Evolutionary conservation across 2,113 vertebrate species (phyloP), one percentile per base, ranked within the genome.

Genomic region (Megaceryle maxima): DNA sequence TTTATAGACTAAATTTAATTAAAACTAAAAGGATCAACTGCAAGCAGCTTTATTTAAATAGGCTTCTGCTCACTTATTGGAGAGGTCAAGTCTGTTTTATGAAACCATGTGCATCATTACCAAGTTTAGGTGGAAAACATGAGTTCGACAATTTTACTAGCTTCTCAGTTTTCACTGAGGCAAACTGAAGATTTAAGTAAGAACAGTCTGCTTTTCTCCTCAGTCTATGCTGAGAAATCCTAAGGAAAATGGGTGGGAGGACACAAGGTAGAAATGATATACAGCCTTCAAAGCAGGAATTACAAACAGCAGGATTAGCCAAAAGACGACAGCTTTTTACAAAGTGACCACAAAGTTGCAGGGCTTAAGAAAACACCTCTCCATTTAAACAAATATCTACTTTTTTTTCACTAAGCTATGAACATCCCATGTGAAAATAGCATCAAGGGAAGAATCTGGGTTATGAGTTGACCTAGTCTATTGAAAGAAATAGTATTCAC

Each of bases 21-120:
- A 96, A 92, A 96, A 83, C 73, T 96, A 96, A 95, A 95, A 90
- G 90, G 83, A 97, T 94, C 88, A 95, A 28, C 83, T 88, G 67
- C 88, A 97, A 94, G 94, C 83, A 88, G 86, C 90, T 96, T 96
- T 94, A 93, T 96, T 93, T 95, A 94, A 93, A 87, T 69, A 92
- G 66, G 77, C 69, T 92, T 94, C 80, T 91, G 94, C 48, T 93
- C 73, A 82, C 88, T 83, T 87, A 75, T 10, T 68, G 72, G 18
- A 89, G 88, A 91, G 77, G 90, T 95, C 83, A 95, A 22, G 53
- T 78, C 90, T 83, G 83, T 80, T 90, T 86, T 75, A 64, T 33
- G 43, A 95, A 82, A 79, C 57, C 48, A 79, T 41, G 63, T 0
- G 1, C 35, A 31, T 55, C 75, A 55, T 91, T 43, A 37, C 48